Conservation (phyloP, 2,113 vertebrate genomes). For the Rousettus leschenaultii region DNA sequence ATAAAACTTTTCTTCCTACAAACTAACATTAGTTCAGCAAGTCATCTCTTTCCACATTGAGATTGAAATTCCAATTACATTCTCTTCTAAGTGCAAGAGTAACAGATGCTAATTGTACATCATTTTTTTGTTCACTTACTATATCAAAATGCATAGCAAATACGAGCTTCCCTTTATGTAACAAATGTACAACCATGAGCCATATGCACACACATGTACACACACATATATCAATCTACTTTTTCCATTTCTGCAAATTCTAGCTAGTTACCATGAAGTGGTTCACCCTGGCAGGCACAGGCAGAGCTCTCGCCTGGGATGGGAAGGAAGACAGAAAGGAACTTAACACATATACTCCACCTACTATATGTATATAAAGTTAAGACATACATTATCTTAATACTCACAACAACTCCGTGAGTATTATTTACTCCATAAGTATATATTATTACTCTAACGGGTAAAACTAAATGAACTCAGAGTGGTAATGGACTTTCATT, state of each 20-base stretch:
- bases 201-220: not conserved
- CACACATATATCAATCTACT: not conserved
- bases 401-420: fast-evolving
- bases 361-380: not conserved
- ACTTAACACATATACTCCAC: not conserved
- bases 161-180: not conserved
- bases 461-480: not conserved
- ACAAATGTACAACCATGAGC: not conserved
- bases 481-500: not conserved
- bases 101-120: not conserved
- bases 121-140: not conserved
- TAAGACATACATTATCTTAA: not conserved
- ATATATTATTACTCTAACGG: not conserved
- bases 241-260: not conserved
- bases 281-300: not conserved
- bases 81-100: not conserved
- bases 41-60: not conserved
- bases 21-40: not conserved
- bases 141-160: not conserved
- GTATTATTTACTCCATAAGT: too few relatives aligned
- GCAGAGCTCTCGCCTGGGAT: not conserved
- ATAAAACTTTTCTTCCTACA: not conserved
- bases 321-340: not conserved
- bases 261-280: not conserved
- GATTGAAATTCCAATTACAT: not conserved